Conservation (phyloP, 2,888 invertebrate genomes). For the Pollenia angustigena region DNA sequence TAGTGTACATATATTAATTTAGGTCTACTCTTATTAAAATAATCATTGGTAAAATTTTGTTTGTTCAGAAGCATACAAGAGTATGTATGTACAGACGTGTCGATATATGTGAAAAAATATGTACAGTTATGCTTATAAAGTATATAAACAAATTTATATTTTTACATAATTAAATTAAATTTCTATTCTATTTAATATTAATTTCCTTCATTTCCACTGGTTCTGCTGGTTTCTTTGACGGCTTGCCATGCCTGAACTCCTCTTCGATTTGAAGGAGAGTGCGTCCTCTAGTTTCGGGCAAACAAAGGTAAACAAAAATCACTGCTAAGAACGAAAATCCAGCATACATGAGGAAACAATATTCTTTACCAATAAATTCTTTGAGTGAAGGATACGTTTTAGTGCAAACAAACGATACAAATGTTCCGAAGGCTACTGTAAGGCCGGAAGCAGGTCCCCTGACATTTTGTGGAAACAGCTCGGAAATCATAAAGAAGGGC, state of each 20-base stretch:
- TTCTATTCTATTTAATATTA: slow-evolving; percentile 66
- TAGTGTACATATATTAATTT: no score
- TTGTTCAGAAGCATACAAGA: no score
- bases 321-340: slow-evolving; percentile 86
- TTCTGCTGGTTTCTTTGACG: slow-evolving; percentile 61
- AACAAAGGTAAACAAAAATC: slow-evolving; percentile 85
- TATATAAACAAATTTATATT: neutral
- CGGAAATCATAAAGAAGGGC: slow-evolving; percentile 91
- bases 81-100: neutral
- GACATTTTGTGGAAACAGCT: slow-evolving; percentile 87
- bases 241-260: slow-evolving; percentile 76
- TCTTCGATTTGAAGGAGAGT: slow-evolving; percentile 89
- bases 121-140: neutral
- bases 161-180: neutral
- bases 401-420: slow-evolving; percentile 88
- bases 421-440: slow-evolving; percentile 87
- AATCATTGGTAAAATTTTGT: no score
- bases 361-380: slow-evolving; percentile 85
- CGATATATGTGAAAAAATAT: neutral
- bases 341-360: slow-evolving; percentile 88
- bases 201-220: slow-evolving; percentile 79
- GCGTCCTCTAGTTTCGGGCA: slow-evolving; percentile 90
- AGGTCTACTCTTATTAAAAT: no score
- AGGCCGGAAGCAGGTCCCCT: slow-evolving; percentile 89
- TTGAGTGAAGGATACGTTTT: slow-evolving; percentile 88